phyloP scores from a whole-genome alignment of 2,113 vertebrate genomes.

The Balaenoptera acutorostrata region DNA sequence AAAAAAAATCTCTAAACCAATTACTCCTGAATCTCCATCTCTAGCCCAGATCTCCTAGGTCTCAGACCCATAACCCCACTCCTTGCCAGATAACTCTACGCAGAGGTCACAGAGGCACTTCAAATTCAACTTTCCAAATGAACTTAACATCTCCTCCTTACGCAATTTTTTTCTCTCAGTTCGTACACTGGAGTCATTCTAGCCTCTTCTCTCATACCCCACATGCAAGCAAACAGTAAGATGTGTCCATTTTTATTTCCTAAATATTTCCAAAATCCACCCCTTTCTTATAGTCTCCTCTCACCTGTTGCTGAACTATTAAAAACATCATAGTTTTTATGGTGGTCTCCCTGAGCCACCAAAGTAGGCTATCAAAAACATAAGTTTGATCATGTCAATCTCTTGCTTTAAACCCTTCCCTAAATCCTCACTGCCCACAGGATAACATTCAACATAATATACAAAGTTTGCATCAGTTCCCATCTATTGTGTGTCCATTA shows the following conservation, averaged over 20 bases:
- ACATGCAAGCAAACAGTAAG: not conserved
- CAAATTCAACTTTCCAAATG: not conserved
- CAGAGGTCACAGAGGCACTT: not conserved
- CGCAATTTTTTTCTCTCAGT: not conserved
- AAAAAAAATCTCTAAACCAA: not conserved
- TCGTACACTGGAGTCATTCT: not conserved
- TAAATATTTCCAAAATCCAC: not conserved
- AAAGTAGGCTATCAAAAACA: not conserved
- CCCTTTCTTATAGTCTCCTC: not conserved
- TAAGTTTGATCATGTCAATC: not conserved
- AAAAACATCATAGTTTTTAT: not conserved
- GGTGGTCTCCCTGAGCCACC: not conserved
- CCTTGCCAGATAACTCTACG: not conserved
- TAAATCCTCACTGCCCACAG: not conserved
- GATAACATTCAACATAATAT: not conserved
- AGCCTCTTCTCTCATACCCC: not conserved
- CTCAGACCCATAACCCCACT: not conserved
- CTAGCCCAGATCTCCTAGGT: not conserved
- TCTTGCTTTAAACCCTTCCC: not conserved
- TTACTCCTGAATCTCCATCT: not conserved
- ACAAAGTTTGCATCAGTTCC: not conserved
- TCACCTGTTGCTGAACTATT: not conserved
- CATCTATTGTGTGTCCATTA: not conserved
- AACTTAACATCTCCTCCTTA: not conserved
- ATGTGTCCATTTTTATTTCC: constrained; percentile 18